These are phyloP conservation scores for Tiliacea citrago DNA, from an alignment of 2,888 invertebrate genomes.

Conservation along the genomic window DNA sequence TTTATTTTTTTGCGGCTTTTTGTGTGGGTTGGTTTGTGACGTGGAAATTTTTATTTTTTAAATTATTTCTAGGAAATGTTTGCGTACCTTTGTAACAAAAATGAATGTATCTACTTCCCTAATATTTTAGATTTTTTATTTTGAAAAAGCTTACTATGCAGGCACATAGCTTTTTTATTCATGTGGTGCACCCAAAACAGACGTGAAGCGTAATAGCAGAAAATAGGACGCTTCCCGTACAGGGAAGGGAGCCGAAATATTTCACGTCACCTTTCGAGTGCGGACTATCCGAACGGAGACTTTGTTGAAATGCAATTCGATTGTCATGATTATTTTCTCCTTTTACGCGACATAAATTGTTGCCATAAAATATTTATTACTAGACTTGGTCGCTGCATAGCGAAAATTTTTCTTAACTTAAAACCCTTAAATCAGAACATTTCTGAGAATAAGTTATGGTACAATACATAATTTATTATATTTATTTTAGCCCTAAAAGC, in stretches of 20 bases:
- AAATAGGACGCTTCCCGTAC: constrained; percentile 33
- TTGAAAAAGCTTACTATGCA: neutral
- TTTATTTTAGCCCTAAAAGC: constrained; percentile 26
- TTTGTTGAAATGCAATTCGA: constrained; percentile 44
- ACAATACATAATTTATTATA: no score
- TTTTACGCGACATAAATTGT: constrained; percentile 1
- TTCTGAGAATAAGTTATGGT: neutral
- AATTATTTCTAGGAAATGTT: neutral
- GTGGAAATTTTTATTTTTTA: neutral
- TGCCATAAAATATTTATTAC: constrained; percentile 5
- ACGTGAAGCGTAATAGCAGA: constrained; percentile 35
- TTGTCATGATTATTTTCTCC: constrained; percentile 33
- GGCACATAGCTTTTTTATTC: neutral
- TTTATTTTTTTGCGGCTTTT: constrained; percentile 1
- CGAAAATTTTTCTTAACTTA: neutral
- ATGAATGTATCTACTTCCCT: neutral
- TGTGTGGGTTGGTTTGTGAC: neutral
- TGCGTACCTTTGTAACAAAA: neutral
- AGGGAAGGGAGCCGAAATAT: constrained; percentile 31
- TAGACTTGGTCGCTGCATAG: neutral
- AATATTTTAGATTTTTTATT: neutral
- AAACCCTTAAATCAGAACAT: neutral
- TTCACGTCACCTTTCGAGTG: constrained; percentile 36
- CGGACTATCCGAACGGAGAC: constrained; percentile 12
- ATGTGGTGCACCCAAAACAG: constrained; percentile 29